Percentiles rank a stretch among this genome's conserved stretches.
phyloP scores from a whole-genome alignment of 2,888 invertebrate genomes.

The Orchesellides sinensis region DNA sequence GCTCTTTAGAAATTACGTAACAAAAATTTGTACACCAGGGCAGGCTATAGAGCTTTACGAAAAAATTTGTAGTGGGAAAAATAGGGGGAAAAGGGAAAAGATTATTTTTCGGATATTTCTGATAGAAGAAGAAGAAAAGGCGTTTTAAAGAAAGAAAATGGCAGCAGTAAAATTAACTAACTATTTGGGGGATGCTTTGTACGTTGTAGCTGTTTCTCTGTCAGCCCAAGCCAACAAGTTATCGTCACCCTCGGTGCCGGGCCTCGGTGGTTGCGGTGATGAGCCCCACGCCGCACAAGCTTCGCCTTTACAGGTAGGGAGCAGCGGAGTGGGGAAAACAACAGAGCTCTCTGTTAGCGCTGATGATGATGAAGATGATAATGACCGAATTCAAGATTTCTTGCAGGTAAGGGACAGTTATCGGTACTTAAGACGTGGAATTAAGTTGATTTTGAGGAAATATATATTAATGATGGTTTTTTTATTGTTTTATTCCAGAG shows the following conservation, averaged over 20 bases:
- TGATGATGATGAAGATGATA: conserved; percentile 57
- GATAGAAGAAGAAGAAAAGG: no score
- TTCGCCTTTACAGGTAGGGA: conserved; percentile 79
- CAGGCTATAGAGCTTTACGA: no score
- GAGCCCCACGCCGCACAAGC: conserved; percentile 92
- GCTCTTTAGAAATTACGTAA: no score
- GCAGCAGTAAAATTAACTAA: no score
- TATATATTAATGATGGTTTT: background rate
- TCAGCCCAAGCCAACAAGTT: conserved; percentile 52
- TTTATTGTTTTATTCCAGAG: no score
- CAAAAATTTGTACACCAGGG: no score
- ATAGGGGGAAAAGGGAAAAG: no score
- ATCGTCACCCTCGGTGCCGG: conserved; percentile 63
- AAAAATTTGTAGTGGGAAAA: no score
- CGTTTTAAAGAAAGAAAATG: no score
- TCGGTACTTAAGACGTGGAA: background rate
- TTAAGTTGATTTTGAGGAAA: background rate
- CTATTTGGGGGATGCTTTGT: no score
- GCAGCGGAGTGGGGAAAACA: conserved; percentile 85
- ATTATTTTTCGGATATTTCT: no score
- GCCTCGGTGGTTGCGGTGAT: conserved; percentile 99
- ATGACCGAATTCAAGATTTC: conserved; percentile 44
- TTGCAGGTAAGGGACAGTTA: conserved; percentile 49
- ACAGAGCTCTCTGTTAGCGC: conserved; percentile 81
- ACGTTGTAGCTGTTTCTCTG: background rate